Evolutionary conservation across 2,113 vertebrate species (phyloP).

Genomic region (Apistogramma diplotaenia): DNA sequence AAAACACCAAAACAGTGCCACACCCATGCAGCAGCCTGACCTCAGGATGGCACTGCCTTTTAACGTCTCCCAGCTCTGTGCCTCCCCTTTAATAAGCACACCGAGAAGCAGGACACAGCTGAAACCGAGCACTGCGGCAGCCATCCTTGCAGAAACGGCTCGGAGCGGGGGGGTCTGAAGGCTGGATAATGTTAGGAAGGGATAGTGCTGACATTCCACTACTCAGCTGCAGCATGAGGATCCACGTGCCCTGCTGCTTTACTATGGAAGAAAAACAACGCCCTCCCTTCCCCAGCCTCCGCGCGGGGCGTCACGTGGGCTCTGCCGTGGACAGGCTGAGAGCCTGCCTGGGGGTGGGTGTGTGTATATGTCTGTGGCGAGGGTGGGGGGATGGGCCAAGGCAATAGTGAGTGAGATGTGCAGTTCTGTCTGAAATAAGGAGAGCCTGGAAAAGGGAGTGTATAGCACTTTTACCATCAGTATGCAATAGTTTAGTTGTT

Average conservation of each 20-base stretch:
- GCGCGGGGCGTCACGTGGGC: constrained; percentile 55
- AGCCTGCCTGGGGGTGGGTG: constrained; percentile 53
- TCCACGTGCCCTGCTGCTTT: constrained; percentile 73
- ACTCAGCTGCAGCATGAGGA: constrained; percentile 73
- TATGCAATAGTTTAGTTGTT: neutral
- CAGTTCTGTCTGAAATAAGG: constrained; percentile 24
- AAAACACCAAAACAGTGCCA: constrained; percentile 48
- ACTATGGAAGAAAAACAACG: constrained; percentile 69
- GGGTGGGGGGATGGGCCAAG: neutral
- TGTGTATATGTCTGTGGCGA: neutral
- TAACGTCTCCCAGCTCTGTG: neutral
- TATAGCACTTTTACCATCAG: neutral
- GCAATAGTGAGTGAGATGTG: neutral
- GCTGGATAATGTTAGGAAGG: constrained; percentile 24
- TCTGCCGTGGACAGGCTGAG: constrained; percentile 49
- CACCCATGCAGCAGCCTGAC: constrained; percentile 71
- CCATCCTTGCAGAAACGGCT: constrained; percentile 31
- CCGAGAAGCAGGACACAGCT: constrained; percentile 17
- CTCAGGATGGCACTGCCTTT: constrained; percentile 55
- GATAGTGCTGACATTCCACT: constrained; percentile 72
- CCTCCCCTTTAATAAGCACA: constrained; percentile 4
- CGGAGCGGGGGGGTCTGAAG: constrained; percentile 5
- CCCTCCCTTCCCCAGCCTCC: constrained; percentile 37
- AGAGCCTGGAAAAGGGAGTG: neutral
- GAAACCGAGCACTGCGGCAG: constrained; percentile 60